Percentiles rank a stretch among this genome's conserved stretches.
Evolutionary conservation across 2,113 vertebrate species (phyloP).

Genomic region (human): GRCh38 chr12:107544001-107544500

Average conservation of each 20-base stretch:
- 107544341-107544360: not conserved
- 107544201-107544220: rapidly evolving
- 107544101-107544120: conserved; percentile 96
- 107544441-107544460: too few relatives aligned
- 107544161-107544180: not conserved
- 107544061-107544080: conserved; percentile 99
- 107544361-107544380: not conserved
- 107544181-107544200: not conserved
- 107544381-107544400: rapidly evolving
- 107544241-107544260: not conserved
- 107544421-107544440: not conserved
- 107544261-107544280: not conserved
- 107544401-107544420: not conserved
- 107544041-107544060: conserved; percentile 96
- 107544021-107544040: conserved; percentile 94
- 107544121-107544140: conserved; percentile 96
- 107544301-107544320: not conserved
- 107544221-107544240: not conserved
- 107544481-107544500: not conserved
- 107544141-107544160: conserved; percentile 75
- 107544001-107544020: conserved; percentile 92
- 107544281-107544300: not conserved
- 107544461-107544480: not conserved
- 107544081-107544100: conserved; percentile 99
- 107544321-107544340: not conserved